Percentiles rank a stretch among this genome's conserved stretches.
These are phyloP conservation scores for Turnix velox DNA, from an alignment of 2,113 vertebrate species.

Conservation along the genomic window DNA sequence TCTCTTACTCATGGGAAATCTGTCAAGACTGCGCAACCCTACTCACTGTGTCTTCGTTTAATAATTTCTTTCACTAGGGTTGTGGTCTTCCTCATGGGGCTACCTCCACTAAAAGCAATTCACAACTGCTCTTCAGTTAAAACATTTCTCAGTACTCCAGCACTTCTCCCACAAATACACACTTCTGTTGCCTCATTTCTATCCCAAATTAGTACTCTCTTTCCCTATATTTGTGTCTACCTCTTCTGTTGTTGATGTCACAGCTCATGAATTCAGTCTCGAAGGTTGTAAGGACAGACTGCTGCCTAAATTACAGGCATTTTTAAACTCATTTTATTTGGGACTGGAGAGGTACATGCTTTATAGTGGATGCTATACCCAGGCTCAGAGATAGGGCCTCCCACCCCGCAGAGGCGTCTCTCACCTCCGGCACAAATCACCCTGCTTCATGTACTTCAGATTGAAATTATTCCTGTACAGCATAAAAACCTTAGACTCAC, in stretches of 20 bases:
- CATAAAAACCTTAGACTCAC: too few relatives aligned
- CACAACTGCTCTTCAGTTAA: not conserved
- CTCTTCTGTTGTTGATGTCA: not conserved
- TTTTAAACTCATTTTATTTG: not conserved
- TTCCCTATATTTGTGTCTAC: not conserved
- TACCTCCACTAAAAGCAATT: not conserved
- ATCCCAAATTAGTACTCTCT: not conserved
- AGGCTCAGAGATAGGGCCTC: too few relatives aligned
- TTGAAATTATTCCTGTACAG: too few relatives aligned
- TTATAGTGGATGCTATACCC: not conserved
- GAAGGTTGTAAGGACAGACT: not conserved
- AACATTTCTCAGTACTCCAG: not conserved
- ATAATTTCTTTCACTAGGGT: not conserved
- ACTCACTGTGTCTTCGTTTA: not conserved
- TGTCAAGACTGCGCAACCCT: not conserved
- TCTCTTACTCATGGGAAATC: not conserved
- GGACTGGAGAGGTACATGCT: not conserved
- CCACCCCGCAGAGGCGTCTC: too few relatives aligned
- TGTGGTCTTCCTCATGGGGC: not conserved
- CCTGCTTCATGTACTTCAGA: too few relatives aligned
- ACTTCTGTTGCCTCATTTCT: not conserved
- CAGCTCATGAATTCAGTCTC: not conserved
- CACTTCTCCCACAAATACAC: not conserved
- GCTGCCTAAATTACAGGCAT: not conserved
- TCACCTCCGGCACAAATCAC: too few relatives aligned